phyloP scores from a whole-genome alignment of 2,113 vertebrate genomes.

The Athene noctua region DNA sequence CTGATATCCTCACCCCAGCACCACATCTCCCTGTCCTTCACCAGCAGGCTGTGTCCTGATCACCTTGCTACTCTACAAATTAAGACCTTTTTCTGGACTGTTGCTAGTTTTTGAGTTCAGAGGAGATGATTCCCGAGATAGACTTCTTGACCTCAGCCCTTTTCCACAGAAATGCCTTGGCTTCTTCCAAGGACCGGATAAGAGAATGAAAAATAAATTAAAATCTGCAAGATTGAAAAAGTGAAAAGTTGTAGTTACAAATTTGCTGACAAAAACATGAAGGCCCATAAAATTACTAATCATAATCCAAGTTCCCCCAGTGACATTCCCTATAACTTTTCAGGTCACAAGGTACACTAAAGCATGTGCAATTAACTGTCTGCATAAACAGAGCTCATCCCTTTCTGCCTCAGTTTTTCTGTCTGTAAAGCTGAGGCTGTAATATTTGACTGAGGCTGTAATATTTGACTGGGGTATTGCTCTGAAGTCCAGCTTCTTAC shows the following conservation, averaged over 20 bases:
- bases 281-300: not conserved
- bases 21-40: not conserved
- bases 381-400: not conserved
- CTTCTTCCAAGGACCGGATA: not conserved
- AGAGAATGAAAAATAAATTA: not conserved
- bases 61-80: not conserved
- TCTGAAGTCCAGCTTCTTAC: not conserved
- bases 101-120: not conserved
- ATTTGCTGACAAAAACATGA: not conserved
- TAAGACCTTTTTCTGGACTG: not conserved
- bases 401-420: not conserved
- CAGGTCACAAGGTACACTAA: not conserved
- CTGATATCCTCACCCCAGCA: fast-evolving
- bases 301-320: not conserved
- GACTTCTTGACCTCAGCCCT: not conserved
- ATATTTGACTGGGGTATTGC: not conserved
- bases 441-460: not conserved
- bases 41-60: not conserved
- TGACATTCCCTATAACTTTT: not conserved
- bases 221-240: not conserved
- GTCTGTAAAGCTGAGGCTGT: not conserved
- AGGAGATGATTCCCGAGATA: not conserved
- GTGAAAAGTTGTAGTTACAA: not conserved
- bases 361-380: not conserved
- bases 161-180: not conserved